Conservation (phyloP, 2,113 vertebrate genomes). For the Mirza zaza region DNA sequence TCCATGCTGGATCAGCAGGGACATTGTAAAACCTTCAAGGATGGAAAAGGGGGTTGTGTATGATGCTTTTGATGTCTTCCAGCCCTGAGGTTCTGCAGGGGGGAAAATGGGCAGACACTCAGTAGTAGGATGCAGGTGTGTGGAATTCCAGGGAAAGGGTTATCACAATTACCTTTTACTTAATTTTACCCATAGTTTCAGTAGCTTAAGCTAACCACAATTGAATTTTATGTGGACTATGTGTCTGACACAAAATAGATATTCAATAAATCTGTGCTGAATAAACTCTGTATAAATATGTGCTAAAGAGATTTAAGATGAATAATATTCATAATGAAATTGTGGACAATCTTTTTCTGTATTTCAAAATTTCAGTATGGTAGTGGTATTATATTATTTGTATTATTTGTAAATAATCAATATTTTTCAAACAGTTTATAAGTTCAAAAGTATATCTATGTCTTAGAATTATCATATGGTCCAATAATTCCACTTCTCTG, state of each 20-base stretch:
- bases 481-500: background rate
- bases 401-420: background rate
- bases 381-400: background rate
- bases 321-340: constrained; percentile 5
- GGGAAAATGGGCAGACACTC: background rate
- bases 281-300: background rate
- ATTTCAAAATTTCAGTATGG: background rate
- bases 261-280: background rate
- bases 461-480: accelerated
- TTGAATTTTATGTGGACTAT: background rate
- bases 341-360: background rate
- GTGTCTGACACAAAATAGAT: background rate
- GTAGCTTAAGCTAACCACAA: background rate
- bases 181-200: background rate
- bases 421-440: constrained; percentile 35
- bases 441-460: background rate
- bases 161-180: background rate
- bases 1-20: background rate
- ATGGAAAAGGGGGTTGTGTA: background rate
- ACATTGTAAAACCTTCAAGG: background rate
- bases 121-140: background rate
- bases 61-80: background rate
- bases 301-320: background rate
- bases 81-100: background rate
- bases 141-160: background rate